These are phyloP conservation scores for Drosophila yooni DNA, from an alignment of 2,888 invertebrate species.

Conservation along the genomic window DNA sequence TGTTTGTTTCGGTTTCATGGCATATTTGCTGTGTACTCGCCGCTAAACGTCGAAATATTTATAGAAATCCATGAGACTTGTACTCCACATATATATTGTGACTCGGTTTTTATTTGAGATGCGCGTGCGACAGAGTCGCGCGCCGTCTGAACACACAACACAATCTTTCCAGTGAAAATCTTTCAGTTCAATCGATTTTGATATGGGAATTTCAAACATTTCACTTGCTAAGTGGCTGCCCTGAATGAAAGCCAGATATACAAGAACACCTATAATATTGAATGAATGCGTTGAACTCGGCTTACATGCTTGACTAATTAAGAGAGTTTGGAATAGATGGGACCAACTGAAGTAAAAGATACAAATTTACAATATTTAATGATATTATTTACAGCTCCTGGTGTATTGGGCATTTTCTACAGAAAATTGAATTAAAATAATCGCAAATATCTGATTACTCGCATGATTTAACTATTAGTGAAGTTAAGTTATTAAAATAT, in stretches of 20 bases:
- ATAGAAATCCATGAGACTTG: conserved; percentile 63
- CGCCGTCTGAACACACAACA: conserved; percentile 53
- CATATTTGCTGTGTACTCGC: conserved; percentile 49
- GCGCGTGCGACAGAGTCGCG: conserved; percentile 50
- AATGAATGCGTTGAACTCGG: conserved; percentile 40
- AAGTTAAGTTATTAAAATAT: neutral
- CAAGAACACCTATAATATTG: conserved; percentile 11
- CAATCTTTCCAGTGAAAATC: conserved; percentile 47
- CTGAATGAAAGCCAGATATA: conserved; percentile 36
- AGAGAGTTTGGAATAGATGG: neutral
- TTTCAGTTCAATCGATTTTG: conserved; percentile 38
- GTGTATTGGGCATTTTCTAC: neutral
- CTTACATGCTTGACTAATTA: neutral
- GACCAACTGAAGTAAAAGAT: neutral
- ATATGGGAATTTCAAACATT: conserved; percentile 64
- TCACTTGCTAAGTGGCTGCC: conserved; percentile 60
- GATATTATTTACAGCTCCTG: neutral
- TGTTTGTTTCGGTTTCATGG: conserved; percentile 62
- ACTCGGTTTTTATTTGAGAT: conserved; percentile 18
- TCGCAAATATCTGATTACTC: neutral
- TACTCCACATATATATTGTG: conserved; percentile 37
- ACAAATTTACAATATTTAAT: neutral
- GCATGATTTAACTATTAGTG: neutral
- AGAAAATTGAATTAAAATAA: neutral
- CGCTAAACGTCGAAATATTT: conserved; percentile 58